Evolutionary conservation across 1,140 invertebrate species (phyloP).

Genomic region (Drosophila parvula): DNA sequence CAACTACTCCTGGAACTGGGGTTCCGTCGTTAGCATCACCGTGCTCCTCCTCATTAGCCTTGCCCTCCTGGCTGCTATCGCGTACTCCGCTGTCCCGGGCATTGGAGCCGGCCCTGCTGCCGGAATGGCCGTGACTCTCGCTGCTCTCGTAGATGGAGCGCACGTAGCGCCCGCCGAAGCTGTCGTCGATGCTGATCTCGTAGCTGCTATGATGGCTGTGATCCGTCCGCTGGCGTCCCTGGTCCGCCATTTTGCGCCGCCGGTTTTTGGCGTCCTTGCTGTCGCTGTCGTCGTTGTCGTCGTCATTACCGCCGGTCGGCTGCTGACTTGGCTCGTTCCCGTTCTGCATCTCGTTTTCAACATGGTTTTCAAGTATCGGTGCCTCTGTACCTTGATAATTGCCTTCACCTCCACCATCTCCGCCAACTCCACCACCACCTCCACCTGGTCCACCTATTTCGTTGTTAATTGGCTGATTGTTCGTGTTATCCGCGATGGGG

Average conservation of each 20-base stretch:
- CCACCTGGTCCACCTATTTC: no score
- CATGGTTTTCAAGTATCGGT: no score
- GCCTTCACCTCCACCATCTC: no score
- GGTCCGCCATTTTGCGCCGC: background rate
- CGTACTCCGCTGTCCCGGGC: slow-evolving; percentile 1
- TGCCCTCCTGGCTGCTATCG: background rate
- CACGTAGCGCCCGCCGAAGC: slow-evolving; percentile 65
- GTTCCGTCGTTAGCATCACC: background rate
- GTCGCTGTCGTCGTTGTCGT: slow-evolving; percentile 65
- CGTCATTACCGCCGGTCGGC: background rate
- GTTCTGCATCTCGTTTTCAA: no score
- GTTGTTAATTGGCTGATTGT: no score
- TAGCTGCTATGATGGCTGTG: slow-evolving; percentile 74
- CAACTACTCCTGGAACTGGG: background rate
- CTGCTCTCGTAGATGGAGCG: slow-evolving; percentile 72
- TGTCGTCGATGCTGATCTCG: slow-evolving; percentile 75
- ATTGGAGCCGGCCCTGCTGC: slow-evolving; percentile 39
- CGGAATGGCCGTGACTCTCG: slow-evolving; percentile 63
- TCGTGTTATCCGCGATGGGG: no score
- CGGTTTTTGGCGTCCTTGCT: slow-evolving; percentile 38
- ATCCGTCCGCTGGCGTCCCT: background rate
- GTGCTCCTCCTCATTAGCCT: no score
- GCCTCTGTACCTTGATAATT: no score
- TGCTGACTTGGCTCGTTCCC: no score
- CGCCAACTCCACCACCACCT: no score